Evolutionary conservation across 2,797 vertebrate species (phyloP).

Genomic region (Orestias chungarensis): DNA sequence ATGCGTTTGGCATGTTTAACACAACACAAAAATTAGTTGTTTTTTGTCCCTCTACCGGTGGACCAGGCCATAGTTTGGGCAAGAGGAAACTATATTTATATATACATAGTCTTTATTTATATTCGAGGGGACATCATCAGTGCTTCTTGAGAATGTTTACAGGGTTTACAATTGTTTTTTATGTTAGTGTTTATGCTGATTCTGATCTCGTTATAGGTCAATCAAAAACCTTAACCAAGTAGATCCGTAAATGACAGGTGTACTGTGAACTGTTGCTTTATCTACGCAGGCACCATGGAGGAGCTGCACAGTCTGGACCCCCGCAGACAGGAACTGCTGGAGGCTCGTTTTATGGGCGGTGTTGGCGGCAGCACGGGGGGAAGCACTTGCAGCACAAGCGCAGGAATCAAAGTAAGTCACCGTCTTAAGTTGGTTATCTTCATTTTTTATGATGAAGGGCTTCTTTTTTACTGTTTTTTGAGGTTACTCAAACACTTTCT

Average conservation of each 20-base stretch:
- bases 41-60: too few species aligned
- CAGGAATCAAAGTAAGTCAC: slow-evolving; percentile 93
- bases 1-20: too few species aligned
- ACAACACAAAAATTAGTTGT: too few species aligned
- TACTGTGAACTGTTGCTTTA: slow-evolving; percentile 39
- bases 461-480: background rate
- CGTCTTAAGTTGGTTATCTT: background rate
- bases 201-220: slow-evolving; percentile 17
- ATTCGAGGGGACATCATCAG: background rate
- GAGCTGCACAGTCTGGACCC: slow-evolving; percentile 99
- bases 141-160: background rate
- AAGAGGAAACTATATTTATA: background rate
- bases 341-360: slow-evolving; percentile 96
- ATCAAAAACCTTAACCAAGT: slow-evolving; percentile 25
- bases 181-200: slow-evolving; percentile 14
- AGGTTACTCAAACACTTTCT: background rate
- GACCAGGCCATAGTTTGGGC: too few species aligned
- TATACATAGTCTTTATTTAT: background rate
- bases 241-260: slow-evolving; percentile 24
- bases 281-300: slow-evolving; percentile 92
- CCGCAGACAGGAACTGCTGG: slow-evolving; percentile 95
- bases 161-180: slow-evolving; percentile 4
- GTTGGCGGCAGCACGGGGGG: slow-evolving; percentile 94
- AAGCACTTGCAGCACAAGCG: slow-evolving; percentile 95
- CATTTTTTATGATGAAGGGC: background rate